Percentiles rank a stretch among this genome's conserved stretches.
Evolutionary conservation across 1,140 invertebrate genomes (phyloP).

Genomic region (Drosophila bocqueti): DNA sequence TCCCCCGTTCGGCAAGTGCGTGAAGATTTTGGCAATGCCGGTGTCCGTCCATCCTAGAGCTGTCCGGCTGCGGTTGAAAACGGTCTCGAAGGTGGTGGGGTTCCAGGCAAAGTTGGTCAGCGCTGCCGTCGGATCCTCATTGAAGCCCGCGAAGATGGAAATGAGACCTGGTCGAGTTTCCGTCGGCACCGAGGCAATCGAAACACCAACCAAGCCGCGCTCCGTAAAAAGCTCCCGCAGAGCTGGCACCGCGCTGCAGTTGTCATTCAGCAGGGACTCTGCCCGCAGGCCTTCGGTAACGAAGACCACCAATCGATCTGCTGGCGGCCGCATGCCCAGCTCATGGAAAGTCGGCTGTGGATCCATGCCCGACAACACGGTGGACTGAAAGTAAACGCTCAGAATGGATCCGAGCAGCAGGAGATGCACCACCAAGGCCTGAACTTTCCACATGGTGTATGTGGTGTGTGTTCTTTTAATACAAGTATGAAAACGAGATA

Average conservation of each 20-base stretch:
- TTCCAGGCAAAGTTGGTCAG: conserved; percentile 98
- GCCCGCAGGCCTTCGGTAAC: conserved; percentile 95
- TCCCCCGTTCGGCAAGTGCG: conserved; percentile 15
- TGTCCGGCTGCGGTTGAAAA: conserved; percentile 93
- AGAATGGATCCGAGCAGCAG: conserved; percentile 87
- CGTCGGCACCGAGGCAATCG: conserved; percentile 95
- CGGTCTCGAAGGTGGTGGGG: conserved; percentile 97
- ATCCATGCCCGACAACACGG: conserved; percentile 86
- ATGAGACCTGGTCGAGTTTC: conserved; percentile 98
- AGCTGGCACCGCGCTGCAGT: conserved; percentile 50
- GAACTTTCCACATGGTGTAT: conserved; percentile 72
- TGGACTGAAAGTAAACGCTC: conserved; percentile 88
- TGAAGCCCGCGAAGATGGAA: conserved; percentile 95
- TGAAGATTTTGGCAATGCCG: conserved; percentile 14
- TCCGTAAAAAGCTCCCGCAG: conserved; percentile 73
- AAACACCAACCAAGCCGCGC: conserved; percentile 93
- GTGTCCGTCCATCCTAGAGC: conserved; percentile 88
- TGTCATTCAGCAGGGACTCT: conserved; percentile 89
- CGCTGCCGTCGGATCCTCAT: conserved; percentile 98
- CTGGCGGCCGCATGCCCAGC: conserved; percentile 86
- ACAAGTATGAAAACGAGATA: not conserved
- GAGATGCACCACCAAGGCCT: conserved; percentile 85
- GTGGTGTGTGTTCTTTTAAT: not conserved
- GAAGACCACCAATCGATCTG: conserved; percentile 92
- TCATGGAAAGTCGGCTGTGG: conserved; percentile 85